These are phyloP conservation scores for Amphilophus citrinellus DNA, from an alignment of 2,113 vertebrate genomes.

Conservation along the genomic window DNA sequence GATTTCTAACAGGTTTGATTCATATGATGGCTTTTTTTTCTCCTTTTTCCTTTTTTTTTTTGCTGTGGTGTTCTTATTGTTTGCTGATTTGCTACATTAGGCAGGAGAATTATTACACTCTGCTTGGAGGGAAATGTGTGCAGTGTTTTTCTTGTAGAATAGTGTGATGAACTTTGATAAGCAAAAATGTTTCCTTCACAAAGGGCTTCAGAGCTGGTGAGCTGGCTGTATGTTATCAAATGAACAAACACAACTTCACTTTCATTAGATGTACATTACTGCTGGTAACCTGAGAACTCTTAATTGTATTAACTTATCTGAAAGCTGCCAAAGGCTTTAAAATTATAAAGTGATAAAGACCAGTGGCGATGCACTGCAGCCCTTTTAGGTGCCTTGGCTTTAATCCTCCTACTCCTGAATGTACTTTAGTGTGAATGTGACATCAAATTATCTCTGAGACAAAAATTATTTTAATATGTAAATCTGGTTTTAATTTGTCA, in stretches of 20 bases:
- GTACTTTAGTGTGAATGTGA: neutral
- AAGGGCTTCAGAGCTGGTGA: constrained; percentile 49
- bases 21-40: neutral
- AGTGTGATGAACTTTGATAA: neutral
- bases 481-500: neutral
- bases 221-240: constrained; percentile 1
- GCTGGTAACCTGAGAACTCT: neutral
- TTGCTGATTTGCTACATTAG: neutral
- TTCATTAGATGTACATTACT: neutral
- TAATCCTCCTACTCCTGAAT: neutral
- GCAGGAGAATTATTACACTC: neutral
- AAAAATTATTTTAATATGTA: neutral
- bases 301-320: neutral
- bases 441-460: neutral
- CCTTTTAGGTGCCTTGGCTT: constrained; percentile 33
- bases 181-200: constrained; percentile 1
- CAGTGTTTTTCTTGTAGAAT: constrained; percentile 33
- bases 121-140: constrained; percentile 13
- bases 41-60: no score
- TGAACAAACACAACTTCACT: neutral
- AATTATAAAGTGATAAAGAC: neutral
- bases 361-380: constrained; percentile 50
- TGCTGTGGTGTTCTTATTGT: constrained; percentile 23
- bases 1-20: neutral
- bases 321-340: neutral